phyloP scores from a whole-genome alignment of 2,888 invertebrate genomes.

The Teinopalpus imperialis region DNA sequence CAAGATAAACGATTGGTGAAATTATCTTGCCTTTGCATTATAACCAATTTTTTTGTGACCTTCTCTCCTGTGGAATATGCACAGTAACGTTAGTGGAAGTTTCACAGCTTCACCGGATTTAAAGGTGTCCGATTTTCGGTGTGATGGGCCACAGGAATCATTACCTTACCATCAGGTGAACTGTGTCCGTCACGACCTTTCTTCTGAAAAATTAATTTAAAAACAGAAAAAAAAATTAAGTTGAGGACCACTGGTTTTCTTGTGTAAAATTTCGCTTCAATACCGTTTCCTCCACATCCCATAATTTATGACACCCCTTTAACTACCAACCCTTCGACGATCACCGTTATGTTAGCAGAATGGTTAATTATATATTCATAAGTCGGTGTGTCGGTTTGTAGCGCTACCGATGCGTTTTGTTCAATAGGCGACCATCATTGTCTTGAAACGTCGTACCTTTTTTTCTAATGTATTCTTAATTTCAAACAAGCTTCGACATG shows the following conservation, averaged over 20 bases:
- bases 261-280: neutral
- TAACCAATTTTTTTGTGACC: no score
- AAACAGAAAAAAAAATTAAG: no score
- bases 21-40: no score
- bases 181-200: neutral
- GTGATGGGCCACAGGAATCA: no score
- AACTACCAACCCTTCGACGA: conserved; percentile 13
- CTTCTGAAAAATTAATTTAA: no score
- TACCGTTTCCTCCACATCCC: conserved; percentile 4
- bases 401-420: conserved; percentile 13
- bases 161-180: neutral
- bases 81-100: no score
- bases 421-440: conserved; percentile 5
- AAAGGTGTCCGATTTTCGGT: no score
- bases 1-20: no score
- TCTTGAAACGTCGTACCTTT: conserved; percentile 3
- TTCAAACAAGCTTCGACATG: neutral
- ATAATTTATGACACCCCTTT: conserved; percentile 13
- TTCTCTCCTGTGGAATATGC: no score
- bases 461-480: no score
- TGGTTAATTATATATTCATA: conserved; percentile 11
- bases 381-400: conserved; percentile 10
- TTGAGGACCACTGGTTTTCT: no score
- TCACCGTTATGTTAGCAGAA: conserved; percentile 10
- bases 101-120: no score